Evolutionary conservation across 2,888 invertebrate species (phyloP), one percentile per base, ranked within the genome.

Genomic region (Acleris cristana): DNA sequence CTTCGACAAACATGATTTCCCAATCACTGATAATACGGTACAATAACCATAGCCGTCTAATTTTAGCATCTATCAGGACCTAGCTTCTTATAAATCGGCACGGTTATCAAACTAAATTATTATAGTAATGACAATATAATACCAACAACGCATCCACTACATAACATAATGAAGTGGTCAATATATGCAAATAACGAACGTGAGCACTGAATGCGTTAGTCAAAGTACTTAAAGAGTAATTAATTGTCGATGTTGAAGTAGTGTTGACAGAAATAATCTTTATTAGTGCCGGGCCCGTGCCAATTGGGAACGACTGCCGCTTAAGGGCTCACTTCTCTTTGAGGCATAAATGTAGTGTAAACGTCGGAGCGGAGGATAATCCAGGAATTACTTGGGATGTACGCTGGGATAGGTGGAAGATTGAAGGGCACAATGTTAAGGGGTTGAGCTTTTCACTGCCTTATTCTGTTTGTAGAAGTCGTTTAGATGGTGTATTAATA

Each of bases 281-380:
- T 66, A 66, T 66, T 66, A 61, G 55, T 66, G 52, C 56, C 61
- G 66, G 52, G 30, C 18, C 61, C 30, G 45, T 66, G 61, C 66
- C 45, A 52, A 56, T 52, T 44, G 55, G 30, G 61, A 45, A 55
- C 30, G 18, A 44, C 49, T 56, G 34, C 55, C 56, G 66, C 52
- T 66, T 66, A 66, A 61, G 45, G 61, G 56, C 56, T 56, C 61
- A 52, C 66, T 66, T 51, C 56, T 61, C 56, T 66, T 66, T 66
- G 66, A 61, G 51, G 61, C 61, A 66, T 61, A 57, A 66, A 66
- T 61, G 66, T 66, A 66, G 66, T 61, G 66, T 66, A 61, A 66
- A 66, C 66, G 44, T 34, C 18, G 40, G 54, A 40, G 48, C 51
- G 51, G 45, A 30, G 61, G 56, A 61, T 66, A 66, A 61, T 61